Conservation (phyloP, 53 echinoderm and acorn worm genomes). For the Actinopyga echinites region DNA sequence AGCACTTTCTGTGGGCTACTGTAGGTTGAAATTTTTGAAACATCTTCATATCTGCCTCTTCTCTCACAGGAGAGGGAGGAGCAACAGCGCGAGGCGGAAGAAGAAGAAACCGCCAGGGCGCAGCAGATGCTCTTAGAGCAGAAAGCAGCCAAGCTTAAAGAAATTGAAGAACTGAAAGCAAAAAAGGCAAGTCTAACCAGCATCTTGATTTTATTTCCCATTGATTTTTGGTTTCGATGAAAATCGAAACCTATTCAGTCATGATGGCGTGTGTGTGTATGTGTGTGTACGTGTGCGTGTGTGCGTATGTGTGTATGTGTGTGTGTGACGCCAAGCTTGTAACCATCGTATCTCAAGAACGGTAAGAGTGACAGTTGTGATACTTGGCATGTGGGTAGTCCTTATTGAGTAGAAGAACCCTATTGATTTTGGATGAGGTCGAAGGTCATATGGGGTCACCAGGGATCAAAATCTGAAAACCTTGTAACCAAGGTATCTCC, state of each 20-base stretch:
- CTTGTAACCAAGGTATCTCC: no score
- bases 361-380: no score
- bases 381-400: no score
- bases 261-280: no score
- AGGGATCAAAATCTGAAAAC: no score
- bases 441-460: no score
- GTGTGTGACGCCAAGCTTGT: no score
- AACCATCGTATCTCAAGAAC: no score
- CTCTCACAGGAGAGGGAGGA: constrained; percentile 27
- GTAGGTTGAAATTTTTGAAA: background rate
- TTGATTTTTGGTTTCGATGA: no score
- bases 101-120: background rate
- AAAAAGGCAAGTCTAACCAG: background rate
- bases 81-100: constrained; percentile 5
- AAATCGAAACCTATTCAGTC: no score
- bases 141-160: background rate
- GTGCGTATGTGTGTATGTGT: background rate
- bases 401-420: no score
- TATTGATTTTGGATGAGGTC: no score
- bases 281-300: background rate
- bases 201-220: background rate
- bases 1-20: background rate
- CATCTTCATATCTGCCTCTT: background rate
- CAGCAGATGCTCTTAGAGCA: constrained; percentile 15
- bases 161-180: constrained; percentile 34